Evolutionary conservation across 2,113 vertebrate genomes (phyloP).

Genomic region (Miniopterus natalensis): DNA sequence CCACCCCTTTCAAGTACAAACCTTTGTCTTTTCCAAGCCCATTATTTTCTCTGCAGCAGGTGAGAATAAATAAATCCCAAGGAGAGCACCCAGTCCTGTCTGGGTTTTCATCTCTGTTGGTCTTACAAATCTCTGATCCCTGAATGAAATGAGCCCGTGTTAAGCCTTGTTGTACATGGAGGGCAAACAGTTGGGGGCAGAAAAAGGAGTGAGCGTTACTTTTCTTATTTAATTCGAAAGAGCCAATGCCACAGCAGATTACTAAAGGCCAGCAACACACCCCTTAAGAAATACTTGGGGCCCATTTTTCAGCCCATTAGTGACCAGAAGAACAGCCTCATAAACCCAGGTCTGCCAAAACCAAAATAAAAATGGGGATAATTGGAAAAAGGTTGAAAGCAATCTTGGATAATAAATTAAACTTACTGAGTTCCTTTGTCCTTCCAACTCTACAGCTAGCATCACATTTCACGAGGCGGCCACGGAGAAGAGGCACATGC

Average conservation of each 20-base stretch:
- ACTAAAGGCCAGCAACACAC: conserved; percentile 43
- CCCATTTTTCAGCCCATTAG: conserved; percentile 69
- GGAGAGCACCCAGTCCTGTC: neutral
- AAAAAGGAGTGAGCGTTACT: neutral
- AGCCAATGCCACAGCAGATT: conserved; percentile 40
- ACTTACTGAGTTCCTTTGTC: conserved; percentile 74
- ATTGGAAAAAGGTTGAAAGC: conserved; percentile 78
- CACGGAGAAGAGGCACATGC: conserved; percentile 64
- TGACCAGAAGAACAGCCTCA: conserved; percentile 70
- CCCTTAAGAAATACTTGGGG: conserved; percentile 56
- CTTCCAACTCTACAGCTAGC: conserved; percentile 66
- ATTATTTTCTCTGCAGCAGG: neutral
- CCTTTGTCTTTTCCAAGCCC: neutral
- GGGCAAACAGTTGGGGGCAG: neutral
- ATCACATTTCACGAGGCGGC: conserved; percentile 74
- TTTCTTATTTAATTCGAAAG: conserved; percentile 66
- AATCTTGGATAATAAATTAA: conserved; percentile 76
- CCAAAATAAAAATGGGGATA: conserved; percentile 70
- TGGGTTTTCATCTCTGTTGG: neutral
- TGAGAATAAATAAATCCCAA: neutral
- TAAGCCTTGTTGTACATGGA: neutral
- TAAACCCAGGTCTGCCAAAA: conserved; percentile 75
- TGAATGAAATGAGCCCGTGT: neutral
- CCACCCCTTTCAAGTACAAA: neutral
- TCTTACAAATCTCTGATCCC: neutral